Conservation (phyloP, 2,888 invertebrate species). For the Osmoderma eremita region DNA sequence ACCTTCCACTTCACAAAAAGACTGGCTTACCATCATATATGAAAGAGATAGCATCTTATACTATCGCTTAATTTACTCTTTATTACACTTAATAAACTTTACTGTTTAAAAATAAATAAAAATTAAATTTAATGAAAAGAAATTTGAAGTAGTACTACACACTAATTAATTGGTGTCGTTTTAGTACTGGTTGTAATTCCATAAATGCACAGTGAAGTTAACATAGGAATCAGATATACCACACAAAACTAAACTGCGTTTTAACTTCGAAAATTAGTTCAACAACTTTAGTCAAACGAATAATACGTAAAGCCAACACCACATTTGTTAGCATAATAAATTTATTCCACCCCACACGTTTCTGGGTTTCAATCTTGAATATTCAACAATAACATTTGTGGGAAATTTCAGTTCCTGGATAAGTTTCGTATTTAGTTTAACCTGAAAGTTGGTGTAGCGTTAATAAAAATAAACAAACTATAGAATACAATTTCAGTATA, state of each 20-base stretch:
- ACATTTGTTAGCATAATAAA: constrained; percentile 39
- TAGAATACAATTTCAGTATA: not conserved
- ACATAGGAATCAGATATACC: too few species aligned
- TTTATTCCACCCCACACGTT: constrained; percentile 39
- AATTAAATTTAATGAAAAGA: too few species aligned
- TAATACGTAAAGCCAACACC: constrained; percentile 22
- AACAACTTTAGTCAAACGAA: constrained; percentile 9
- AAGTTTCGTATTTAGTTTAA: constrained; percentile 9
- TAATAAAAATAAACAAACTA: constrained; percentile 21
- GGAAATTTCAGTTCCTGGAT: constrained; percentile 28
- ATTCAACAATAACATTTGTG: constrained; percentile 43
- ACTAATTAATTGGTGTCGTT: too few species aligned
- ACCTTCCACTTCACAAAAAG: too few species aligned
- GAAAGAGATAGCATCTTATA: too few species aligned
- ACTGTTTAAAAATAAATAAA: too few species aligned
- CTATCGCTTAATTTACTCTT: too few species aligned
- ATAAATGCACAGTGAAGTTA: too few species aligned
- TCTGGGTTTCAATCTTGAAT: constrained; percentile 39
- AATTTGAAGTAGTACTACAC: too few species aligned
- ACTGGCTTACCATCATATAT: too few species aligned
- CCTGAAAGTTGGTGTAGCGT: constrained; percentile 4
- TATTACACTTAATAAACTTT: too few species aligned
- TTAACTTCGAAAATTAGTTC: constrained; percentile 22
- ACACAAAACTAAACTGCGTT: constrained; percentile 23
- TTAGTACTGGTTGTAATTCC: too few species aligned